Base-by-base conservation (phyloP, 2,888 invertebrate species). In the Sepiola atlantica region DNA sequence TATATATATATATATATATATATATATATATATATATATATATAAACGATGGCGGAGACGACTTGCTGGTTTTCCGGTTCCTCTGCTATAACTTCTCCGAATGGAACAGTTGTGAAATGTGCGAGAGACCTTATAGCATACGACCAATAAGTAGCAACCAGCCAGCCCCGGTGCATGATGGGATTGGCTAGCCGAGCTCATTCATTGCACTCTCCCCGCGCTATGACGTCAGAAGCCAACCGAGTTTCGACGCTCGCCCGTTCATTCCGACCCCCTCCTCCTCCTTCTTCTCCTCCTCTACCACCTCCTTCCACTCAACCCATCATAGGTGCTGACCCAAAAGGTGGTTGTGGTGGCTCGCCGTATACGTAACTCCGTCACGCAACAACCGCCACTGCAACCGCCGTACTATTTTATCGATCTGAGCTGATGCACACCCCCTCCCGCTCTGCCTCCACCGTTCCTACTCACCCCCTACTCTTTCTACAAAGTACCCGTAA, bases 51-150 rank as follows among this genome's bases (percentile, higher is more conserved):
- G 54, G 54, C 35, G 3, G 24, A 28, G 45, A 21, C 54, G 35
- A 21, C 35, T n/a, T 54, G 35, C 54, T 18, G 35, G 91, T 32
- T 91, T 77, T 77, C 77, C 28, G 77, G 77, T 77, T 77, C 32
- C n/a, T 14, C n/a, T 77, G 77, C n/a, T 77, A 77, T 77, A 77
- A 77, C 77, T 16, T n/a, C 77, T 77, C 77, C 77, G n/a, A 77
- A 12, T 77, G 77, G n/a, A 77, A 77, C n/a, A 77, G 77, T 77
- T 77, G 77, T 77, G 32, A 77, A 77, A 77, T 77, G n/a, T 77
- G n/a, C 77, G 77, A n/a, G n/a, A 77, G n/a, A n/a, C n/a, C 77
- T 77, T 77, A 77, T 77, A n/a, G 77, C 77, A n/a, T 77, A 77
- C 77, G 77, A 77, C 32, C 77, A 77, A 77, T 77, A 77, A 77